Percentiles rank a stretch among this genome's conserved stretches.
Conservation (phyloP, 2,888 invertebrate species). For the Oeneis ivallda region DNA sequence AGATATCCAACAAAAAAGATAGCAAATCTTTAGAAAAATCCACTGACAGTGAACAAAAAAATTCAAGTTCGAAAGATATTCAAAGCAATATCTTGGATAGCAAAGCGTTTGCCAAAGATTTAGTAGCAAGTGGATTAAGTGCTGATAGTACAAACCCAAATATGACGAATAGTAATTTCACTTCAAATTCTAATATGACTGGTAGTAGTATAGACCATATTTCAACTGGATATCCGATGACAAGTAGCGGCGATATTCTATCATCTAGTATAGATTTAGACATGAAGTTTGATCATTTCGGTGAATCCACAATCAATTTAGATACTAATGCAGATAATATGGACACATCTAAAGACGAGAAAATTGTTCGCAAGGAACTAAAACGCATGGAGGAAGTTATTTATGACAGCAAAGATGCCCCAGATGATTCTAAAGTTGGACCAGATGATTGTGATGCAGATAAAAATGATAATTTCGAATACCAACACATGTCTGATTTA, state of each 20-base stretch:
- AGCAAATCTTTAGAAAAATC: constrained; percentile 65
- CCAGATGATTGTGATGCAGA: constrained; percentile 41
- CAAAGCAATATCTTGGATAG: constrained; percentile 70
- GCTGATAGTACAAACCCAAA: constrained; percentile 69
- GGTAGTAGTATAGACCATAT: constrained; percentile 68
- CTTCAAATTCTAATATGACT: constrained; percentile 72
- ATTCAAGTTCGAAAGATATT: constrained; percentile 69
- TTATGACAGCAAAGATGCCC: constrained; percentile 46
- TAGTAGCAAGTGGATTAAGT: constrained; percentile 63
- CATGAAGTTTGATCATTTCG: constrained; percentile 85
- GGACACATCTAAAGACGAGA: constrained; percentile 38
- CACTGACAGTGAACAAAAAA: constrained; percentile 68
- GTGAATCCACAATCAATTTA: constrained; percentile 69
- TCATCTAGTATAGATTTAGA: constrained; percentile 77
- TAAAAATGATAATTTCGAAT: constrained; percentile 56
- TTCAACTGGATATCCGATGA: constrained; percentile 71
- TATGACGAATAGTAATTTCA: constrained; percentile 74
- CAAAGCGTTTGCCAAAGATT: constrained; percentile 57
- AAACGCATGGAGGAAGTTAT: constrained; percentile 55
- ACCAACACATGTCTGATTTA: constrained; percentile 86
- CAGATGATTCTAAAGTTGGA: constrained; percentile 37
- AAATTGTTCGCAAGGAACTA: constrained; percentile 42
- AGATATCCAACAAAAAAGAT: constrained; percentile 60
- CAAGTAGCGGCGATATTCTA: constrained; percentile 65
- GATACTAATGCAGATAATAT: constrained; percentile 50